Base-by-base conservation (phyloP, 2,797 vertebrate genomes). In the Simalia tracyae region DNA sequence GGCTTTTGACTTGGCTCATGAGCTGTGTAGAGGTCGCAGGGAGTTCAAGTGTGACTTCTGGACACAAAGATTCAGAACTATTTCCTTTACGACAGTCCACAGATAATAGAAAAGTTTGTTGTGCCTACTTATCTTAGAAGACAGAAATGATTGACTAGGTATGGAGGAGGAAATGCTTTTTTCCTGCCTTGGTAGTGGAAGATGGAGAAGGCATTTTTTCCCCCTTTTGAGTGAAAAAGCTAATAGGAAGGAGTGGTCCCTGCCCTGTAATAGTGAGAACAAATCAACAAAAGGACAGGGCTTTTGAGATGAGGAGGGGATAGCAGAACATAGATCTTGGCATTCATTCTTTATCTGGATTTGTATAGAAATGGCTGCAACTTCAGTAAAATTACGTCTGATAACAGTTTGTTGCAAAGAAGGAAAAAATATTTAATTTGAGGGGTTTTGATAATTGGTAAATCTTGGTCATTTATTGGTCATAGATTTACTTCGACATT, bases 11-110 rank as follows among this genome's bases (percentile, higher is more conserved):
- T 68, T 5, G 50, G 84, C 46, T 85, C 15, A 19, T 60, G 63
- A 85, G 84, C 64, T 46, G 50, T 7, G 24, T 8, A 14, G 2
- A n/a, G 46, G 63, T 66, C 11, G n/a, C 46, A 15, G 63, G 63
- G 84, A 91, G 90, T 59, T 87, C 90, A 91, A 72, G 54, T 46
- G 84, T 72, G 84, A 42, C 64, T 72, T 59, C 26, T 91, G 54
- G 86, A 72, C 64, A 46, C 46, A 91, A 72, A 59, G 54, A 59
- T 60, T 8, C 64, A 46, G 11, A n/a, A 42, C 14, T 36, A 54
- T 87, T 91, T 86, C 90, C 46, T 84, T 57, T 89, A 66, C 36
- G 22, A 15, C 15, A 59, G n/a, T 61, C 54, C 68, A 42, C 36
- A 76, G 72, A 31, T 86, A 86, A 86, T n/a, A 28, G 57, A 36